Evolutionary conservation across 2,888 invertebrate genomes (phyloP).

Genomic region (Amphipyra tragopoginis): DNA sequence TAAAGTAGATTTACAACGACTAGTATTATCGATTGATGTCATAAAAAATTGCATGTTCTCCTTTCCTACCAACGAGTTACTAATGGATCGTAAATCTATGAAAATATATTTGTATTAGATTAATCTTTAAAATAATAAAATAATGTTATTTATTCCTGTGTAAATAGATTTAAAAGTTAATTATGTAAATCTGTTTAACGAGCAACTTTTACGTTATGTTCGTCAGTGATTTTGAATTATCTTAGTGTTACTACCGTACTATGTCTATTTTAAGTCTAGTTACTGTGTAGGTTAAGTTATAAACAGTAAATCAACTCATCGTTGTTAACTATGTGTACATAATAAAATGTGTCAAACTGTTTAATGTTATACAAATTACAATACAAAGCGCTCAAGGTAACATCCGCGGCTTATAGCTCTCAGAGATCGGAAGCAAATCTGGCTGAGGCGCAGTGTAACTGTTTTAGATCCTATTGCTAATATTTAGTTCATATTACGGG

Average conservation of each 20-base stretch:
- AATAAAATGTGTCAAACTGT: conserved; percentile 49
- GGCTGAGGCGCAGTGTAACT: no score
- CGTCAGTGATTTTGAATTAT: conserved; percentile 27
- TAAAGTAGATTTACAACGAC: conserved; percentile 2
- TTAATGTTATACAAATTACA: conserved; percentile 50
- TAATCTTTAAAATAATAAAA: conserved; percentile 17
- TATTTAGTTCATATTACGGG: no score
- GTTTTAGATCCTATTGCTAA: no score
- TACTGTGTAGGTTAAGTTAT: conserved; percentile 36
- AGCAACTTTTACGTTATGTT: conserved; percentile 51
- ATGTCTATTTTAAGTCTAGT: conserved; percentile 31
- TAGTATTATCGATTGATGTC: conserved; percentile 5
- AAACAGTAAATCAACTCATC: conserved; percentile 31
- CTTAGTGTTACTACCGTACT: conserved; percentile 23
- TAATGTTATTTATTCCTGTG: conserved; percentile 49
- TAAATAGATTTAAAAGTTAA: conserved; percentile 39
- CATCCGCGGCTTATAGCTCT: no score
- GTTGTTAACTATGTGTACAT: conserved; percentile 56
- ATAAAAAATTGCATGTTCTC: conserved; percentile 6
- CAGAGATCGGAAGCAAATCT: no score
- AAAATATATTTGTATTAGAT: conserved; percentile 19
- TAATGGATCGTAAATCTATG: conserved; percentile 1
- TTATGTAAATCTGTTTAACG: conserved; percentile 27
- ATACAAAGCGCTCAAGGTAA: no score
- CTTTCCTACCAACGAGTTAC: background rate